Evolutionary conservation across 1,140 invertebrate genomes (phyloP).

Genomic region (Diabrotica undecimpunctata): DNA sequence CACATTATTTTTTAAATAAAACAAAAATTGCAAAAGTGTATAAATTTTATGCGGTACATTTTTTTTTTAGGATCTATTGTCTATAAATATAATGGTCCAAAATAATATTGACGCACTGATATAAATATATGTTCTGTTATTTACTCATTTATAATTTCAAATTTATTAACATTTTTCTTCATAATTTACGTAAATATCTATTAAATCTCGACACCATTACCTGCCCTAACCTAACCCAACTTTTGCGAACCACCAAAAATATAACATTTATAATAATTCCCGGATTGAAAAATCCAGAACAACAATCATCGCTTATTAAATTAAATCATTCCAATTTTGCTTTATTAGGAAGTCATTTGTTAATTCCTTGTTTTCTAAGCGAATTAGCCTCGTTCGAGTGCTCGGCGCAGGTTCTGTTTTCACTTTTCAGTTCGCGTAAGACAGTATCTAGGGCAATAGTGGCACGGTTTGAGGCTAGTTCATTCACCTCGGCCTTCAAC

Average conservation of each 20-base stretch:
- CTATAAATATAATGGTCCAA: no score
- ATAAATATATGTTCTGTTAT: no score
- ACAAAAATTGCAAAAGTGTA: background rate
- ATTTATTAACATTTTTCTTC: no score
- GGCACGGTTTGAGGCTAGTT: conserved; percentile 41
- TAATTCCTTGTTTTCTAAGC: conserved; percentile 10
- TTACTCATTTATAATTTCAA: no score
- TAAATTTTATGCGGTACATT: background rate
- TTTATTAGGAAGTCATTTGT: background rate
- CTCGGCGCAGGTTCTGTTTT: conserved; percentile 31
- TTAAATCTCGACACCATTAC: no score
- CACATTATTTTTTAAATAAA: background rate
- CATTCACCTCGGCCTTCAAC: conserved; percentile 46
- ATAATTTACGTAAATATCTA: no score
- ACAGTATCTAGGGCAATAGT: conserved; percentile 41
- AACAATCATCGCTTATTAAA: no score
- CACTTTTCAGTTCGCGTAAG: conserved; percentile 38
- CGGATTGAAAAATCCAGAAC: no score
- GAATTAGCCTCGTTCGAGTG: conserved; percentile 16
- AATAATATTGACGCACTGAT: no score
- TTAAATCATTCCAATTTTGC: background rate
- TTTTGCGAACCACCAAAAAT: background rate
- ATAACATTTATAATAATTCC: no score
- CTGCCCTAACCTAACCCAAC: conserved; percentile 16
- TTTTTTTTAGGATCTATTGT: conserved; percentile 13